A percentile compares a stretch with the other conserved stretches of the same genome.
phyloP scores from a whole-genome alignment of 2,888 invertebrate genomes.

The Schizaphis graminum region DNA sequence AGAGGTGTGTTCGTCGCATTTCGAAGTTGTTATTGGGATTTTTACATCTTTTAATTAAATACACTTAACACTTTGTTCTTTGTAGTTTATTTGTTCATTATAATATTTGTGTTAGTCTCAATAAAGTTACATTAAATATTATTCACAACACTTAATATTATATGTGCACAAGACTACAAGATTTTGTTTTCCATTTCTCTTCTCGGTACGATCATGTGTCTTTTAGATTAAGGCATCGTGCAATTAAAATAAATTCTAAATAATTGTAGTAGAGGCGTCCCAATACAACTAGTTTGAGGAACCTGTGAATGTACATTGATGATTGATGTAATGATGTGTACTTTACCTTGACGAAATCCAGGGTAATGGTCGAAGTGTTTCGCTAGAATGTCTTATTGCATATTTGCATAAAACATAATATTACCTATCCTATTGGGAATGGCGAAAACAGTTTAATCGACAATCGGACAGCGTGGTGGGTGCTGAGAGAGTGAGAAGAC shows the following conservation, averaged over 20 bases:
- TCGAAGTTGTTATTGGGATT: constrained; percentile 11
- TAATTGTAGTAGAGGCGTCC: background rate
- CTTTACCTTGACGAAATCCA: background rate
- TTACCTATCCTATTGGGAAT: background rate
- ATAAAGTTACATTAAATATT: background rate
- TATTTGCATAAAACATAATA: no score
- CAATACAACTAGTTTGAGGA: background rate
- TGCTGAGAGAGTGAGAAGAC: background rate
- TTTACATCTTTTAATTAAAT: constrained; percentile 12
- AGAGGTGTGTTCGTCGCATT: background rate
- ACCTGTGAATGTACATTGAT: background rate
- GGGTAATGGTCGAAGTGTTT: background rate
- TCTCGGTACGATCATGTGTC: background rate
- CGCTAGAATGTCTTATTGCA: background rate
- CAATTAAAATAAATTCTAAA: background rate
- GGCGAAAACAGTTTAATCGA: background rate
- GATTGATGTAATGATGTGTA: background rate
- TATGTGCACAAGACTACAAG: background rate
- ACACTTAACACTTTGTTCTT: background rate
- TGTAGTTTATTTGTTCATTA: background rate
- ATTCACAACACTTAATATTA: background rate
- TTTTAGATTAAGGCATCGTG: background rate
- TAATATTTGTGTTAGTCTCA: background rate
- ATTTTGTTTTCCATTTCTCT: background rate
- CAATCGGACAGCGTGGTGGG: background rate